Percentiles rank a stretch among this genome's conserved stretches.
Evolutionary conservation across 2,888 invertebrate species (phyloP).

Genomic region (Gymnosoma rotundatum): DNA sequence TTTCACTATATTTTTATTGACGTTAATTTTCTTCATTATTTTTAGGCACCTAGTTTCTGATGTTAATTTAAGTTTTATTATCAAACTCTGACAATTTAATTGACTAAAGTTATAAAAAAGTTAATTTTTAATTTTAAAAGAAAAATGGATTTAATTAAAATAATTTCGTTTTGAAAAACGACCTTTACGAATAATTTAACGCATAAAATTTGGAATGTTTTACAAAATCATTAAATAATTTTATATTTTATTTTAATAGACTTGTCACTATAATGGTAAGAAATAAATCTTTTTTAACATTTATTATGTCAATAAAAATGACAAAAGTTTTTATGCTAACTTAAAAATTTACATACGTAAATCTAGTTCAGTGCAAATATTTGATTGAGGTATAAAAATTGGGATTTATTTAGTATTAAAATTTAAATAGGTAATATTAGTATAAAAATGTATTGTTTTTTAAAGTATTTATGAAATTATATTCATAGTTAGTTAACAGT

Average conservation of each 20-base stretch:
- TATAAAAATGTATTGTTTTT: too few relatives aligned
- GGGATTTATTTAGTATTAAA: too few relatives aligned
- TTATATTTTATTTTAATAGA: too few relatives aligned
- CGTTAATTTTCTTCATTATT: conserved; percentile 6
- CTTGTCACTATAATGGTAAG: not conserved
- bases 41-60: not conserved
- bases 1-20: not conserved
- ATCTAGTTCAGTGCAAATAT: too few relatives aligned
- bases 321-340: conserved; percentile 18
- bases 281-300: conserved; percentile 4
- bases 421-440: too few relatives aligned
- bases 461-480: too few relatives aligned
- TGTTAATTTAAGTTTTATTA: not conserved
- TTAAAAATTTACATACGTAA: not conserved
- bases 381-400: not conserved
- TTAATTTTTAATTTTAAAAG: not conserved
- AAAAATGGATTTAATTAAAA: not conserved
- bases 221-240: not conserved
- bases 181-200: not conserved
- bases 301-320: conserved; percentile 4
- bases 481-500: too few relatives aligned
- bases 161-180: too few relatives aligned
- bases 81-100: not conserved
- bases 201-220: not conserved
- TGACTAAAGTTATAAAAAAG: not conserved